A percentile compares a stretch with the other conserved stretches of the same genome.
These are phyloP conservation scores for Brachionus paranguensis DNA, from an alignment of 1,140 invertebrate species.

Conservation along the genomic window DNA sequence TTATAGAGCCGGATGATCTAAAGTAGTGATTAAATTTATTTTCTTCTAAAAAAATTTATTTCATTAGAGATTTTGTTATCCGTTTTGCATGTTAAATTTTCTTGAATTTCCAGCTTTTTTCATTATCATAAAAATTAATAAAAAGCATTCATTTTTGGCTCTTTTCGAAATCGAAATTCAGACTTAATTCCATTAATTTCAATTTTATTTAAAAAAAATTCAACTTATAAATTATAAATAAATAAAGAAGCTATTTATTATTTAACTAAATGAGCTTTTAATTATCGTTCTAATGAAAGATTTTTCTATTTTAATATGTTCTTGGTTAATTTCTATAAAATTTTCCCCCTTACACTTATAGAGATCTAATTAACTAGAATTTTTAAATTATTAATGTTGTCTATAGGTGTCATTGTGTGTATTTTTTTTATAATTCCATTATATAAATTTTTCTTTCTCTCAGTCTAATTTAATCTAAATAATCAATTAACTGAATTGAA, in stretches of 20 bases:
- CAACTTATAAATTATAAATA: slow-evolving; percentile 21
- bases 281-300: background rate
- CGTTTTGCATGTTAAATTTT: background rate
- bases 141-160: background rate
- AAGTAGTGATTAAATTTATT: background rate
- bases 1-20: background rate
- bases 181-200: background rate
- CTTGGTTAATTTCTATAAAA: background rate
- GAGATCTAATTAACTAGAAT: slow-evolving; percentile 27
- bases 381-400: slow-evolving; percentile 30
- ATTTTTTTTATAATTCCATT: background rate
- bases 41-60: background rate
- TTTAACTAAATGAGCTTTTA: slow-evolving; percentile 26
- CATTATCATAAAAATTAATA: background rate
- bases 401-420: slow-evolving; percentile 6
- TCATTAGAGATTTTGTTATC: background rate
- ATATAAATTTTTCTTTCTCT: background rate
- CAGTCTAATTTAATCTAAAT: background rate
- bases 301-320: background rate
- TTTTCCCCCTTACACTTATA: background rate
- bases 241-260: slow-evolving; percentile 26
- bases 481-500: background rate
- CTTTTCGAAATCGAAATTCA: background rate
- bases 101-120: background rate
- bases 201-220: background rate